phyloP scores from a whole-genome alignment of 2,797 vertebrate genomes.

The Poecilia gillii region DNA sequence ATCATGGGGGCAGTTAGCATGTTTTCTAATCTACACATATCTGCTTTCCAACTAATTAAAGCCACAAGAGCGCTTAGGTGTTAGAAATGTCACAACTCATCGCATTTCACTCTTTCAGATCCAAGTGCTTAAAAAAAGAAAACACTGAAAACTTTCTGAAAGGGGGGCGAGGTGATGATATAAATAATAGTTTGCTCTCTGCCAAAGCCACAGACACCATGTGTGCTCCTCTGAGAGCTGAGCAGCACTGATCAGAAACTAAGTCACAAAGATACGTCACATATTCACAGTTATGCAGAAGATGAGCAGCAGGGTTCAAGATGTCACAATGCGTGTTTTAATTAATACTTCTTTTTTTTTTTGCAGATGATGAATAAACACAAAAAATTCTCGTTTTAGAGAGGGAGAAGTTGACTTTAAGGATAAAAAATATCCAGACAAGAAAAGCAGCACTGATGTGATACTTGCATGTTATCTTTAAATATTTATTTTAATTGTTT shows the following conservation, averaged over 20 bases:
- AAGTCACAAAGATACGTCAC: neutral
- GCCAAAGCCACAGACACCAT: neutral
- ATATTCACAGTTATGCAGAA: neutral
- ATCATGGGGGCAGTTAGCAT: neutral
- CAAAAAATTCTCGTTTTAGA: neutral
- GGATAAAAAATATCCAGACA: neutral
- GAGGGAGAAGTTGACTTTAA: neutral
- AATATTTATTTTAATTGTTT: neutral
- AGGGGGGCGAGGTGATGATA: neutral
- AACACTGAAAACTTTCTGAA: conserved; percentile 2
- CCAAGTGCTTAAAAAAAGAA: neutral
- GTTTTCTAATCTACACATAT: neutral
- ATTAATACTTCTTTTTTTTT: neutral
- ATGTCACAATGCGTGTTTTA: neutral
- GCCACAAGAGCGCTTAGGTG: neutral
- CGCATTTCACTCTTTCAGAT: conserved; percentile 4
- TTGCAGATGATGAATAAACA: neutral
- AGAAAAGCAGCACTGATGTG: neutral
- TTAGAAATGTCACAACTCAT: neutral
- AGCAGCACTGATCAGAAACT: neutral
- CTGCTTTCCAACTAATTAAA: neutral
- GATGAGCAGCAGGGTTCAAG: neutral
- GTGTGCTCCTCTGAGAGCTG: neutral
- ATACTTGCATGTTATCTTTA: neutral
- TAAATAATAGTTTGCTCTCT: conserved; percentile 2